Conservation (phyloP, 2,113 vertebrate genomes). For the Mustelus asterias region DNA sequence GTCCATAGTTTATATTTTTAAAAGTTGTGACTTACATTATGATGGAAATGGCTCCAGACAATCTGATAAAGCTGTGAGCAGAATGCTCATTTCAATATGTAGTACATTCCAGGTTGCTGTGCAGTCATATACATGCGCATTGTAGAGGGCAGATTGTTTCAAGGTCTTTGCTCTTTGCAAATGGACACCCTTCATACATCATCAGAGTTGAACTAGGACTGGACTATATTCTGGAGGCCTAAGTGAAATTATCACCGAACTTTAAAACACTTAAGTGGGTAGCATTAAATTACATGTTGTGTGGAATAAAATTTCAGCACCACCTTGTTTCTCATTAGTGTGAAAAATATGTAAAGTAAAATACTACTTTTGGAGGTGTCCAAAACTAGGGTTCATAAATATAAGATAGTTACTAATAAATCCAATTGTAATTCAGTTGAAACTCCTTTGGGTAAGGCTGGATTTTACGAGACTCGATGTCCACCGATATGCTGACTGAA, state of each 20-base stretch:
- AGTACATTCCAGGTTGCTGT: neutral
- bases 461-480: neutral
- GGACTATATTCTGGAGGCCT: neutral
- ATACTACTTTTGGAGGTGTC: neutral
- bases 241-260: neutral
- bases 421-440: neutral
- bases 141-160: neutral
- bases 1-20: neutral
- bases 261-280: neutral
- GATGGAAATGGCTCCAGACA: neutral
- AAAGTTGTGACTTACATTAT: neutral
- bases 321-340: neutral
- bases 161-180: neutral
- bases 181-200: neutral
- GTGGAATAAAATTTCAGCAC: neutral
- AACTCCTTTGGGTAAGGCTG: neutral
- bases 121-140: neutral
- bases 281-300: neutral
- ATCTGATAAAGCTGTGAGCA: neutral
- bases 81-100: neutral
- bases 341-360: neutral
- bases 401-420: neutral
- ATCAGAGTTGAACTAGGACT: neutral
- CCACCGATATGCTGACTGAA: neutral
- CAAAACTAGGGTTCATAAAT: neutral